These are phyloP conservation scores for Acrocyrtus sp. DNA, from an alignment of 2,888 invertebrate species.

Conservation along the genomic window DNA sequence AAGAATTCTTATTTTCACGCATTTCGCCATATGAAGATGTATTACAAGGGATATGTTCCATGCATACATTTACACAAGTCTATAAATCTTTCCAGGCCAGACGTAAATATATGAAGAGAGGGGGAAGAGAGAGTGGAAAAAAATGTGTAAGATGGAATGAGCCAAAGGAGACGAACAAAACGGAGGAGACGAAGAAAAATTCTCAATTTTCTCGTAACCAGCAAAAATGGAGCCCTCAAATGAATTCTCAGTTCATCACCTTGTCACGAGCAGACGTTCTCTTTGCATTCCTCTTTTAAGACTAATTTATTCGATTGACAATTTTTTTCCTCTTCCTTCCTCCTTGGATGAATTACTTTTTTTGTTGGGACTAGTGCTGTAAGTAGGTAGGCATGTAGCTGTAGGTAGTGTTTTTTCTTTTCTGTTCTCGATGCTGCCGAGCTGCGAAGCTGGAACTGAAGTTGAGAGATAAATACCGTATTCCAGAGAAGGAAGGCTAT, in stretches of 20 bases:
- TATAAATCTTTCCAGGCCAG: constrained; percentile 46
- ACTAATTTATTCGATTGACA: constrained; percentile 61
- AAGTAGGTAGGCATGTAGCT: no score
- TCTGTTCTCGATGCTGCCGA: no score
- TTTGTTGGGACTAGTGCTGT: no score
- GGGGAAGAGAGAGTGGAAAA: constrained; percentile 8
- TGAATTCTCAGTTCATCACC: constrained; percentile 61
- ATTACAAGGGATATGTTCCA: constrained; percentile 7
- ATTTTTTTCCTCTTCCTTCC: no score
- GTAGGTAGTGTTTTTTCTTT: no score
- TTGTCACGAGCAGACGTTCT: constrained; percentile 58
- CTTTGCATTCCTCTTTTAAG: constrained; percentile 49
- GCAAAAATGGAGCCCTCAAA: constrained; percentile 49
- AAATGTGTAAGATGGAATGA: constrained; percentile 3
- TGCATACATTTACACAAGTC: constrained; percentile 43
- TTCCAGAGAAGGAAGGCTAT: no score
- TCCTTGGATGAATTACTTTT: constrained; percentile 54
- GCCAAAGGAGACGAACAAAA: constrained; percentile 2
- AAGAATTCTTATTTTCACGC: no score
- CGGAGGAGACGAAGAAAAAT: constrained; percentile 17
- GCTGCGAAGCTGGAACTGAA: no score
- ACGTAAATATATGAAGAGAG: constrained; percentile 37
- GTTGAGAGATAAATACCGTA: no score
- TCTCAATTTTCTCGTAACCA: constrained; percentile 23
- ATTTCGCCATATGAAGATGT: no score